Evolutionary conservation across 2,113 vertebrate genomes (phyloP), one percentile per base, ranked within the genome.

Genomic region (Pagrus major): DNA sequence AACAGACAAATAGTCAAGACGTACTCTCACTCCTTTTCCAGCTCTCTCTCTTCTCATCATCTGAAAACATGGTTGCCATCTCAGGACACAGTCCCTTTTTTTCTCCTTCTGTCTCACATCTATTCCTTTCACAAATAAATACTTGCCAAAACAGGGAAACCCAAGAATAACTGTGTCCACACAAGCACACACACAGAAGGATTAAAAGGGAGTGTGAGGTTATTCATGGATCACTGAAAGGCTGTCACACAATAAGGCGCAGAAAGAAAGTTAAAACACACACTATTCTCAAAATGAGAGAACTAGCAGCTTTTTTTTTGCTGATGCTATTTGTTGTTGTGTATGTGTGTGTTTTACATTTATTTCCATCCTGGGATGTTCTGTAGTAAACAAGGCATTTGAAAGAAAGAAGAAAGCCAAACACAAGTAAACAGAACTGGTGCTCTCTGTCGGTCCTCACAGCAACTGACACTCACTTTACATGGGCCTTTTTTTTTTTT

Each of bases 91-190:
- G 16, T 71, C 35, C 47, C 9, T 11, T 59, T 70, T 55, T 71
- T 56, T 3, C 14, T 51, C 44, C 9, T 2, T 18, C 60, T n/a
- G 2, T 49, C 69, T 42, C 33, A 44, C 4, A 23, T 47, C 14
- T n/a, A 18, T 44, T 70, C 15, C 14, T 35, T 58, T 83, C n/a
- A 72, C 52, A 80, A 65, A 82, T 69, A 87, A 90, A 89, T 87
- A 88, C 67, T 66, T 59, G 5, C 41, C 9, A 7, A 71, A 51
- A 64, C 47, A 37, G 59, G 58, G 27, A 4, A 75, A 70, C 59
- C 8, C 9, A 35, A 37, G 6, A 49, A 49, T 51, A 69, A 59
- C 31, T 20, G 47, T 60, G 9, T 37, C 47, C 70, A 87, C 74
- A 84, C 31, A 67, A 65, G 31, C 47, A 54, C 72, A 77, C 71